Evolutionary conservation across 2,113 vertebrate species (phyloP).

Genomic region (Ranitomeya imitator): DNA sequence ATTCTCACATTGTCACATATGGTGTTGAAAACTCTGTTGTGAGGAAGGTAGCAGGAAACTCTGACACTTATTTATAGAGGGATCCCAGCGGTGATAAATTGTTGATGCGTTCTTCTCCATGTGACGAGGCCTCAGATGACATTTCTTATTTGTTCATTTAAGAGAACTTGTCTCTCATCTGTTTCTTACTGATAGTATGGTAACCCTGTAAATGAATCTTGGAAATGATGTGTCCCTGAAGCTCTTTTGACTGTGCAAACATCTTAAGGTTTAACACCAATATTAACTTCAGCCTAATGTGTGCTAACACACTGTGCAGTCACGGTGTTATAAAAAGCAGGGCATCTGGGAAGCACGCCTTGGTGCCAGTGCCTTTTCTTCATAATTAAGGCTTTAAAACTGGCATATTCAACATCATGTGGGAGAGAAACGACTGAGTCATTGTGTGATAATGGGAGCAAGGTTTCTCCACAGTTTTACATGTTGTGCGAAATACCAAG

Average conservation of each 20-base stretch:
- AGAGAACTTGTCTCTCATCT: neutral
- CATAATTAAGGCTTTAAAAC: constrained; percentile 45
- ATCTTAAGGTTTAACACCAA: neutral
- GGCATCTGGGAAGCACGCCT: constrained; percentile 26
- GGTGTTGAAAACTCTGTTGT: neutral
- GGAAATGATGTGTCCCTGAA: neutral
- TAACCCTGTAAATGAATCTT: neutral
- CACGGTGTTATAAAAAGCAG: constrained; percentile 37
- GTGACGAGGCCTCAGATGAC: neutral
- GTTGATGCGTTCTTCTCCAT: neutral
- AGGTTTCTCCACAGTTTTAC: constrained; percentile 42
- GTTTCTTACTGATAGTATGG: neutral
- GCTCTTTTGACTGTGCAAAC: neutral
- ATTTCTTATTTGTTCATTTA: neutral
- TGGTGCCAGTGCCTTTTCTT: constrained; percentile 23
- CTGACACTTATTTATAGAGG: constrained; percentile 11
- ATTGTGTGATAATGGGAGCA: constrained; percentile 43
- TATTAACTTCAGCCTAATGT: neutral
- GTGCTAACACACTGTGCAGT: constrained; percentile 18
- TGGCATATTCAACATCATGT: constrained; percentile 48
- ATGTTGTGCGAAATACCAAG: constrained; percentile 46
- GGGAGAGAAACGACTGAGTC: constrained; percentile 48
- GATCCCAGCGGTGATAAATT: constrained; percentile 9
- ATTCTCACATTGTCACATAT: constrained; percentile 23
- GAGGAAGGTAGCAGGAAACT: neutral